Evolutionary conservation across 2,113 vertebrate species (phyloP).

Genomic region (Agapornis roseicollis): DNA sequence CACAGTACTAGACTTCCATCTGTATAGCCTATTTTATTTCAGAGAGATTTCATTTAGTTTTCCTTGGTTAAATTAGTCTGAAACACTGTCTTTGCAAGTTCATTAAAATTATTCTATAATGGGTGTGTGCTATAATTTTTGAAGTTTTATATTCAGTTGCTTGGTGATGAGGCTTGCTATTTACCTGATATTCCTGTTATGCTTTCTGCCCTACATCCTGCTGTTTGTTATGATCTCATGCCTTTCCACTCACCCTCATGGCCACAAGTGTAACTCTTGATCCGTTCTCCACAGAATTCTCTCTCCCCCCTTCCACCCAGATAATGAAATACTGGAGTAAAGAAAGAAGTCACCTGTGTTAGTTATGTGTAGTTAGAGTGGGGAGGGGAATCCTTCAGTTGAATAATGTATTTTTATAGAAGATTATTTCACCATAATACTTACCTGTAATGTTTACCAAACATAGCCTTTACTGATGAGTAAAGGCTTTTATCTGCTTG

Average conservation of each 20-base stretch:
- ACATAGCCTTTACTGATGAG: neutral
- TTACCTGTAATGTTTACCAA: neutral
- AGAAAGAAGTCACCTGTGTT: neutral
- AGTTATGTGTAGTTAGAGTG: neutral
- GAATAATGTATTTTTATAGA: neutral
- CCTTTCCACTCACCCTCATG: neutral
- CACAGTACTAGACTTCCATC: constrained; percentile 79
- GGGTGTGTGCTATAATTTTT: neutral
- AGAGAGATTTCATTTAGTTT: constrained; percentile 67
- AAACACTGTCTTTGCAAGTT: constrained; percentile 45
- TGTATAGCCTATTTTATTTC: constrained; percentile 70
- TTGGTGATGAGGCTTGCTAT: neutral
- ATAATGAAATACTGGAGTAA: neutral
- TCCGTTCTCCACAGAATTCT: neutral
- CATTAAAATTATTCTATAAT: constrained; percentile 16
- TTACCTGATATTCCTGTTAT: neutral
- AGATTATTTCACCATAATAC: neutral
- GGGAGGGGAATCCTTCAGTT: neutral
- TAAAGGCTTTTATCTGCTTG: neutral
- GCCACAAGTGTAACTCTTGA: neutral
- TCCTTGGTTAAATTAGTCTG: constrained; percentile 65
- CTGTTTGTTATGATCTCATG: neutral
- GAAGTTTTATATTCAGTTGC: neutral
- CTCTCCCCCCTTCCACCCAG: neutral
- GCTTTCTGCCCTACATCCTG: neutral